These are phyloP conservation scores for Falco columbarius DNA, from an alignment of 2,797 vertebrate genomes.

Conservation along the genomic window DNA sequence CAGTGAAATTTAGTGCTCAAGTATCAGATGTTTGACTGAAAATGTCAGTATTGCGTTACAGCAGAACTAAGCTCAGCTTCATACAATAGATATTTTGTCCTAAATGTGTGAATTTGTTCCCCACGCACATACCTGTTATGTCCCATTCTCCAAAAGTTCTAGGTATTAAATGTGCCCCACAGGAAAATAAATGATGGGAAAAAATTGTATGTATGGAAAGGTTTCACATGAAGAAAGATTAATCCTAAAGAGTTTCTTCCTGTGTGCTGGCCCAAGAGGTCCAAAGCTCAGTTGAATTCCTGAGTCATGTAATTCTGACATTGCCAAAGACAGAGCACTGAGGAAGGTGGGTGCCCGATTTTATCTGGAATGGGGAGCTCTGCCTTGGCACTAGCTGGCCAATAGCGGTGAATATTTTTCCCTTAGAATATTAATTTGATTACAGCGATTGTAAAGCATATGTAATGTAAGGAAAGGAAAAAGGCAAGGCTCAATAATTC, in stretches of 20 bases:
- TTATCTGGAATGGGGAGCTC: neutral
- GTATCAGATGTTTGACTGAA: neutral
- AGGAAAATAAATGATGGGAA: neutral
- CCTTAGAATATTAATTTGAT: neutral
- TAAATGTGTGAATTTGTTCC: neutral
- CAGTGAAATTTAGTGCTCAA: neutral
- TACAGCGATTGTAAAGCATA: neutral
- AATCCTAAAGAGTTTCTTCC: neutral
- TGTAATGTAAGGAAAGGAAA: neutral
- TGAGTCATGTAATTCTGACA: neutral
- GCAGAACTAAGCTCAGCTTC: neutral
- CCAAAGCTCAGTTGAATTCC: neutral
- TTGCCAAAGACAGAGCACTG: neutral
- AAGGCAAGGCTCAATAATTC: neutral
- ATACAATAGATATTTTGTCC: neutral
- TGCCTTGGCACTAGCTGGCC: neutral
- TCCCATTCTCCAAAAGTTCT: neutral
- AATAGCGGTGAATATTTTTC: neutral
- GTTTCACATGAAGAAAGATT: neutral
- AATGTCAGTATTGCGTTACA: neutral
- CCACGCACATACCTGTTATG: accelerated
- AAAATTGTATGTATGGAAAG: neutral
- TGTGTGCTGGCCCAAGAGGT: neutral
- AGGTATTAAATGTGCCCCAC: neutral
- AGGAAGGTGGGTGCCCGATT: neutral